phyloP scores from a whole-genome alignment of 2,888 invertebrate genomes.

The Pteria penguin region DNA sequence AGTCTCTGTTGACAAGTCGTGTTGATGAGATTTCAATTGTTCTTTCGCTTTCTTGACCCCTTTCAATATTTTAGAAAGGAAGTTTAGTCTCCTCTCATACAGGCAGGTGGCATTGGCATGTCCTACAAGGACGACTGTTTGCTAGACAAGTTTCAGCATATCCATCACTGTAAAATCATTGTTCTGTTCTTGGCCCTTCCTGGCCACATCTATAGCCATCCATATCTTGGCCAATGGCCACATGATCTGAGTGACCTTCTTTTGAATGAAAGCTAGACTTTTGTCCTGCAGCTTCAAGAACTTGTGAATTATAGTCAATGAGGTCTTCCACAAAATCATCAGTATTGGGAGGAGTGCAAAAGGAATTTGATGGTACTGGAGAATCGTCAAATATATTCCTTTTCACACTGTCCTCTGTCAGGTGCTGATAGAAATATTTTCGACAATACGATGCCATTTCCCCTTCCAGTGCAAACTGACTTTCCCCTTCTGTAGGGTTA shows the following conservation, averaged over 20 bases:
- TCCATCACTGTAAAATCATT: not conserved
- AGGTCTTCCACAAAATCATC: slow-evolving; percentile 18
- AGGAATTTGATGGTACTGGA: not conserved
- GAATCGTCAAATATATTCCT: not conserved
- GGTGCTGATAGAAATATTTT: slow-evolving; percentile 10
- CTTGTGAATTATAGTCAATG: slow-evolving; percentile 2
- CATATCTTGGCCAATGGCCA: slow-evolving; percentile 18
- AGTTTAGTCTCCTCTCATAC: slow-evolving; percentile 13
- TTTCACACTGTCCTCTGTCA: slow-evolving; percentile 6
- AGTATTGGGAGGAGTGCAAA: not conserved
- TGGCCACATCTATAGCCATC: slow-evolving; percentile 9
- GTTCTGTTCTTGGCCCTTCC: slow-evolving; percentile 1
- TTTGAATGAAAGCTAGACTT: slow-evolving; percentile 8
- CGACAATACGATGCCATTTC: slow-evolving; percentile 10
- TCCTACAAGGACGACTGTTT: slow-evolving; percentile 13
- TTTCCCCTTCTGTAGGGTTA: slow-evolving; percentile 10
- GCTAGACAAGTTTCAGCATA: not conserved
- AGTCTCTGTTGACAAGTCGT: not conserved
- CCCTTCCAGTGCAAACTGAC: slow-evolving; percentile 8
- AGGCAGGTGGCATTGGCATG: slow-evolving; percentile 12
- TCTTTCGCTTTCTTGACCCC: slow-evolving; percentile 19
- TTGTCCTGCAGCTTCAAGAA: slow-evolving; percentile 27
- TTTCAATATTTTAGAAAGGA: slow-evolving; percentile 21
- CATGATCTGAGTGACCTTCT: slow-evolving; percentile 20
- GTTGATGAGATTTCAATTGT: slow-evolving; percentile 6